A percentile compares a stretch with the other conserved stretches of the same genome.
These are phyloP conservation scores for Lasioglossum morio DNA, from an alignment of 2,888 invertebrate genomes.

Conservation along the genomic window DNA sequence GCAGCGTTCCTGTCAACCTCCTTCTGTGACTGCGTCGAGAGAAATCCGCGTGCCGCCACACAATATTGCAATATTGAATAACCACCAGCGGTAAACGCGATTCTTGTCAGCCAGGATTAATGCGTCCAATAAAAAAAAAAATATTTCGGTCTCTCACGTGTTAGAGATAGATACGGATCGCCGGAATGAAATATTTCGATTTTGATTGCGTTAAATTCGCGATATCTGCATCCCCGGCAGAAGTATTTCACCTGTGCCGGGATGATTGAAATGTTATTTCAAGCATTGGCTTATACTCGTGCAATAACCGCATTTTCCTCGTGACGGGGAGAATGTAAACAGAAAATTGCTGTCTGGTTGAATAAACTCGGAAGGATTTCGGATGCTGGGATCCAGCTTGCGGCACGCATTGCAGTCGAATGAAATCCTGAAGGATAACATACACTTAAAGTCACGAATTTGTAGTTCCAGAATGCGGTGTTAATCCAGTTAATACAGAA, in stretches of 20 bases:
- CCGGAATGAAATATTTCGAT: conserved; percentile 28
- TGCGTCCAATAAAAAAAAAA: conserved; percentile 14
- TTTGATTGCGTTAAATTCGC: conserved; percentile 37
- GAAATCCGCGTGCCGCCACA: background rate
- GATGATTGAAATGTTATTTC: conserved; percentile 57
- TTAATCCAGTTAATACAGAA: background rate
- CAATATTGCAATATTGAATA: conserved; percentile 9
- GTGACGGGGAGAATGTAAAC: conserved; percentile 27
- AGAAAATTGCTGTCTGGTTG: conserved; percentile 51
- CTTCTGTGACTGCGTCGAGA: background rate
- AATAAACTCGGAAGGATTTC: conserved; percentile 47
- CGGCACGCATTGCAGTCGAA: conserved; percentile 17
- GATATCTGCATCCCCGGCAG: conserved; percentile 17
- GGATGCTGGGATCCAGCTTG: background rate
- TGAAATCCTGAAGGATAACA: conserved; percentile 20
- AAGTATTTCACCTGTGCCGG: conserved; percentile 36
- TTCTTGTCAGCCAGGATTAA: conserved; percentile 8
- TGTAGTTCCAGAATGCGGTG: background rate
- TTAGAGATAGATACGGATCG: background rate
- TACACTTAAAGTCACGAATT: conserved; percentile 14
- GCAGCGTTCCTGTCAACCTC: background rate
- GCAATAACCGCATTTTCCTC: conserved; percentile 51
- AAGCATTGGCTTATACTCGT: conserved; percentile 42
- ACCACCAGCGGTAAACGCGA: background rate
- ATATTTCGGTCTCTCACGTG: background rate